Conservation (phyloP, 2,888 invertebrate genomes). For the Petrophora chlorosata region DNA sequence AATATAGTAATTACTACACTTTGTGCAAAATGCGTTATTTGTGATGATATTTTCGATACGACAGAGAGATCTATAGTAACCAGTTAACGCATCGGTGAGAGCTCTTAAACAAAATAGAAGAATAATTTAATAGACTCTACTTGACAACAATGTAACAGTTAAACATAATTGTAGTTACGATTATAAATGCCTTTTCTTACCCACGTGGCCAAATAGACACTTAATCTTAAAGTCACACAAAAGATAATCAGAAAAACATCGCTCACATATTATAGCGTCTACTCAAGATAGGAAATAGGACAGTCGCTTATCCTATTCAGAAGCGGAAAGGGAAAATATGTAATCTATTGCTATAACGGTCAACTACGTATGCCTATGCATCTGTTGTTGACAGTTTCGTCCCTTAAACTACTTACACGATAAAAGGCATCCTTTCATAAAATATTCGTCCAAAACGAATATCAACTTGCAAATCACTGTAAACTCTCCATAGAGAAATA, state of each 20-base stretch:
- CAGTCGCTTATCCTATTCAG: slow-evolving; percentile 53
- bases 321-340: slow-evolving; percentile 66
- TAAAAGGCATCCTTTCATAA: slow-evolving; percentile 80
- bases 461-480: slow-evolving; percentile 64
- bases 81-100: slow-evolving; percentile 46
- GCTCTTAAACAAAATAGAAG: slow-evolving; percentile 62
- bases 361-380: slow-evolving; percentile 60
- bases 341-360: slow-evolving; percentile 64
- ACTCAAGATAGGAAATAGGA: slow-evolving; percentile 57
- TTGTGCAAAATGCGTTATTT: slow-evolving; percentile 40
- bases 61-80: slow-evolving; percentile 44
- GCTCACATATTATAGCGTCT: slow-evolving; percentile 52
- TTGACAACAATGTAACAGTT: slow-evolving; percentile 77
- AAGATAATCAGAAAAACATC: slow-evolving; percentile 47
- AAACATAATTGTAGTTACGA: slow-evolving; percentile 63
- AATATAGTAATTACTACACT: slow-evolving; percentile 29
- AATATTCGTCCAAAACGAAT: slow-evolving; percentile 63
- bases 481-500: slow-evolving; percentile 57
- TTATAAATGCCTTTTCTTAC: slow-evolving; percentile 74
- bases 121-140: slow-evolving; percentile 81
- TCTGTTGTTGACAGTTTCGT: slow-evolving; percentile 52
- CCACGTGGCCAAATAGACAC: slow-evolving; percentile 65
- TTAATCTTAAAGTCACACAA: slow-evolving; percentile 52
- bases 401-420: slow-evolving; percentile 76
- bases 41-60: slow-evolving; percentile 35